Conservation (phyloP, 2,888 invertebrate species). For the Ferdinandea cuprea region DNA sequence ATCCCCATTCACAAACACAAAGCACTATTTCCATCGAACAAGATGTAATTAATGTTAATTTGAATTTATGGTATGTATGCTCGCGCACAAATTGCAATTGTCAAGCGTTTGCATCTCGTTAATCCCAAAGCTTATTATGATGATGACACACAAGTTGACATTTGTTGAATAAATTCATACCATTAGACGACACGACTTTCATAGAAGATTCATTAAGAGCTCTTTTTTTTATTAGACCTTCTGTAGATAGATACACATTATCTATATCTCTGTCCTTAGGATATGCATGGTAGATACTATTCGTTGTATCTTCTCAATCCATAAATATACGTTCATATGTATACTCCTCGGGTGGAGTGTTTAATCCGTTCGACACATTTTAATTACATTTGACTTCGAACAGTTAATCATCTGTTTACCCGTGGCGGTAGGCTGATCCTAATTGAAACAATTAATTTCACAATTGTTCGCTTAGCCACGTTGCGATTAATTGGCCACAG, state of each 20-base stretch:
- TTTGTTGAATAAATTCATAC: slow-evolving; percentile 37
- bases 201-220: slow-evolving; percentile 24
- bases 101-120: slow-evolving; percentile 55
- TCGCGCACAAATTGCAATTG: slow-evolving; percentile 51
- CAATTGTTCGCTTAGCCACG: slow-evolving; percentile 58
- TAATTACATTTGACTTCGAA: slow-evolving; percentile 64
- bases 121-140: slow-evolving; percentile 57
- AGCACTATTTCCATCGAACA: not conserved
- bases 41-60: not conserved
- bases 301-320: too few relatives aligned
- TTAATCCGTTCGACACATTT: slow-evolving; percentile 31
- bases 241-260: not conserved
- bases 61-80: slow-evolving; percentile 26
- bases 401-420: slow-evolving; percentile 60
- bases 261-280: too few relatives aligned
- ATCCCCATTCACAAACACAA: too few relatives aligned
- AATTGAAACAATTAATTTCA: slow-evolving; percentile 70
- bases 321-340: too few relatives aligned
- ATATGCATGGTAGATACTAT: too few relatives aligned
- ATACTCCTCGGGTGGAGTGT: not conserved
- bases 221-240: slow-evolving; percentile 15
- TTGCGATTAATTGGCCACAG: slow-evolving; percentile 57
- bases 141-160: slow-evolving; percentile 21
- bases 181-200: not conserved
- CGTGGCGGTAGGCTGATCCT: slow-evolving; percentile 19